phyloP scores from a whole-genome alignment of 2,888 invertebrate genomes.

The Resseliella maxima region DNA sequence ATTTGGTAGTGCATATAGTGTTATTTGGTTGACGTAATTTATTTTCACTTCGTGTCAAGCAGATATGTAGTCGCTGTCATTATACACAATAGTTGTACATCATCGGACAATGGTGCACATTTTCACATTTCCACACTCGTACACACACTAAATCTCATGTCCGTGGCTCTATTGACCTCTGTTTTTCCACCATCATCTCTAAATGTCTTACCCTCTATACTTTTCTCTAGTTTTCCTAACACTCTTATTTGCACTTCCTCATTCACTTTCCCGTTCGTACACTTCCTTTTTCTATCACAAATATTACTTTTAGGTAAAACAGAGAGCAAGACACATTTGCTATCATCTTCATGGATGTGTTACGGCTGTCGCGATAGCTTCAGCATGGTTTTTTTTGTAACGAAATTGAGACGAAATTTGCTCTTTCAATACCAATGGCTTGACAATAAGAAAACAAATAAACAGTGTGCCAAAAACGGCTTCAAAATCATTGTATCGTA shows the following conservation, averaged over 20 bases:
- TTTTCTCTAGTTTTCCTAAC: too few species aligned
- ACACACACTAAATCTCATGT: neutral
- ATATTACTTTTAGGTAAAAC: too few species aligned
- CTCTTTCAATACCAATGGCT: neutral
- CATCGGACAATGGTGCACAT: constrained; percentile 6
- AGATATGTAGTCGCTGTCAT: constrained; percentile 3
- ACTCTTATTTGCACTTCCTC: too few species aligned
- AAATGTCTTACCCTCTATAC: too few species aligned
- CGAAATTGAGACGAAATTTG: neutral
- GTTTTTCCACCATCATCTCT: too few species aligned
- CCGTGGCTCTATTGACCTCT: neutral
- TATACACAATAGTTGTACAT: constrained; percentile 3
- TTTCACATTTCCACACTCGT: neutral
- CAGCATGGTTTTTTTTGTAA: constrained; percentile 1
- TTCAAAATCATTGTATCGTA: neutral
- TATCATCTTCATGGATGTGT: neutral
- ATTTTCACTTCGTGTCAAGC: constrained; percentile 22
- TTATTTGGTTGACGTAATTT: neutral
- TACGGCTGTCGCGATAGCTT: neutral
- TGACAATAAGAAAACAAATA: neutral
- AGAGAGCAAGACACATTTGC: neutral
- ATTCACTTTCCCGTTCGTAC: neutral
- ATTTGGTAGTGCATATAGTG: too few species aligned
- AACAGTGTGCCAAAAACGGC: constrained; percentile 13
- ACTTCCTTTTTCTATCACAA: neutral